phyloP scores from a whole-genome alignment of 2,797 vertebrate species.

The Macropodus opercularis region DNA sequence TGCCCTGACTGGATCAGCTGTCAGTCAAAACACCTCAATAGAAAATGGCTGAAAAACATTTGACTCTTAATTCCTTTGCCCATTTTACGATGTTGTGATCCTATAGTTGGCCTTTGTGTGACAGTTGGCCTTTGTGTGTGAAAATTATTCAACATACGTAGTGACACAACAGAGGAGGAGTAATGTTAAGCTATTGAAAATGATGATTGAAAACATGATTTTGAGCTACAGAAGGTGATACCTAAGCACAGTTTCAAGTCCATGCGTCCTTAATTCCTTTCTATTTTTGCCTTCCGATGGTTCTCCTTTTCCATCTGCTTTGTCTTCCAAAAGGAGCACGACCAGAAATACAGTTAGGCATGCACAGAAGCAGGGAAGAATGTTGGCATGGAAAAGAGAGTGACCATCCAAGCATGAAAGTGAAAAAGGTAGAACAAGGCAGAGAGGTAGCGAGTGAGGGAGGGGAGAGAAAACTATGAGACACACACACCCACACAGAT shows the following conservation, averaged over 20 bases:
- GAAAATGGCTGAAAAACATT: too few relatives aligned
- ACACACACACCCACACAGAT: slow-evolving; percentile 31
- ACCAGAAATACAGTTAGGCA: slow-evolving; percentile 43
- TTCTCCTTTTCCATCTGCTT: slow-evolving; percentile 29
- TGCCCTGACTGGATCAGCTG: too few relatives aligned
- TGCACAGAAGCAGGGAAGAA: slow-evolving; percentile 51
- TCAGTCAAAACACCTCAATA: too few relatives aligned
- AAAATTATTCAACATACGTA: too few relatives aligned
- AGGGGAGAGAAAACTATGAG: slow-evolving; percentile 35
- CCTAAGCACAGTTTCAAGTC: not conserved
- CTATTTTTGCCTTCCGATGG: slow-evolving; percentile 34
- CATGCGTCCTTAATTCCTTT: not conserved
- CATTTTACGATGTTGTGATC: too few relatives aligned
- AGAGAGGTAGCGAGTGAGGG: slow-evolving; percentile 3
- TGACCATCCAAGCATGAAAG: slow-evolving; percentile 63
- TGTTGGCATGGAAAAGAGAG: slow-evolving; percentile 63
- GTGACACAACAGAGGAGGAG: too few relatives aligned
- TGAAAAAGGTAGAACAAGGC: slow-evolving; percentile 62
- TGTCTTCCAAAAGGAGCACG: slow-evolving; percentile 33
- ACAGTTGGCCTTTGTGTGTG: too few relatives aligned
- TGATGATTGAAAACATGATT: not conserved
- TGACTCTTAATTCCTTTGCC: too few relatives aligned
- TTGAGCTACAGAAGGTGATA: not conserved
- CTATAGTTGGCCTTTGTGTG: too few relatives aligned
- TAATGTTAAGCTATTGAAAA: too few relatives aligned